Base-by-base conservation (phyloP, 1,140 invertebrate species). In the Heliconius melpomene region DNA sequence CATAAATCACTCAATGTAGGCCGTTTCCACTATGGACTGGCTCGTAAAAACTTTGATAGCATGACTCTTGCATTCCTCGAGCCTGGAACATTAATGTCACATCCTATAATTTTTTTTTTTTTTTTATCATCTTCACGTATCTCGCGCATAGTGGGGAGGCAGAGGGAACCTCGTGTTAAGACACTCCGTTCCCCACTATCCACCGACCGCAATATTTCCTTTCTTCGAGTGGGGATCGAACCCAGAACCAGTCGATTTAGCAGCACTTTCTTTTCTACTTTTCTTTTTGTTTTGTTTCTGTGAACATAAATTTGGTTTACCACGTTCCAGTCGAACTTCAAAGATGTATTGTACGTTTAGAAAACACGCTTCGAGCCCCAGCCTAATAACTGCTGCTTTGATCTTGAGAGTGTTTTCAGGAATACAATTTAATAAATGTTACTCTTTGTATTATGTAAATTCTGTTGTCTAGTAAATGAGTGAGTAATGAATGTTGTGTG, bases 41-140 rank as follows among this genome's bases (percentile, higher is more conserved):
- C 73, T 52, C 79, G 82, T 88, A 91, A 93, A 88, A 83, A 83
- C 88, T 91, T 91, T 88, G 85, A 91, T 88, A 86, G 87, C 84
- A 72, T 54, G 57, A 74, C 80, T 83, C 81, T 80, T 87, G 85
- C 87, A 84, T 87, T 87, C 60, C 13, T 66, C 60, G 60, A 26
- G 26, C 80, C 82, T 75, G 71, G 79, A 79, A 87, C 87, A 86
- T 91, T 88, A 90, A 90, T 86, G 89, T 87, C 85, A 75, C 83
- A 86, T 83, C 81, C 83, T 78, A 40, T 7, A 7, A 0, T 36
- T 7, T 36, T 36, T 36, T 36, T 36, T 7, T 36, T 36, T 36
- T 6, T 36, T 36, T 36, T 36, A 36, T 36, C 32, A 36, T 0
- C 32, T 36, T 36, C 3, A 29, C 1, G 29, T 32, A 32, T 32